Evolutionary conservation across 2,113 vertebrate genomes (phyloP), one percentile per base, ranked within the genome.

Genomic region (Thunnus thynnus): DNA sequence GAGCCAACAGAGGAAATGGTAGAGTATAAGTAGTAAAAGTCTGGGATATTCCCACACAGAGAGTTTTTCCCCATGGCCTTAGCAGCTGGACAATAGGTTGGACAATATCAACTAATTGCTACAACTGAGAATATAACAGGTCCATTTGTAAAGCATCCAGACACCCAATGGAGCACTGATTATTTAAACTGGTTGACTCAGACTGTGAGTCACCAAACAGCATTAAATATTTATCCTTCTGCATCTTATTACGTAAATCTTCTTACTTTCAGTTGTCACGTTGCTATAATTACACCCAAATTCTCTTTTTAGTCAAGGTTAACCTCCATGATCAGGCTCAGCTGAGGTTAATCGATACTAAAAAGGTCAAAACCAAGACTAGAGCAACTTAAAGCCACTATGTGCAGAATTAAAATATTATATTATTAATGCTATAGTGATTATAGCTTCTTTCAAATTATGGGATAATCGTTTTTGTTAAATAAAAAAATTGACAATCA

Each of bases 11-110:
- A 82, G 77, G 69, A 85, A 68, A 62, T 17, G 13, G 13, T 48
- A 14, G 56, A 75, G 17, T 66, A 82, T 50, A 66, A 78, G 5
- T 58, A 13, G 66, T 83, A 77, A 77, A 86, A 52, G 25, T 75
- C 48, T 18, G 30, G 61, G 46, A 74, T 56, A 71, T 85, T 88
- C 58, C 65, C 68, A 82, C 54, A 81, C 18, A 11, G 13, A 0
- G 30, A 32, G 46, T 13, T 77, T 82, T 78, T 64, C 51, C 55
- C 80, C 41, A 56, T 72, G n/a, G 72, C 14, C 13, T 13, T 18
- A 32, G 30, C 50, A 83, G 66, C 73, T 83, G 79, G 60, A 64
- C 5, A 30, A 20, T 27, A 1, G 25, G 32, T 17, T 22, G 5
- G 17, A 60, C 25, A 20, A 11, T 17, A 67, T 60, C 70, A 78